These are phyloP conservation scores for Diorhabda carinulata DNA, from an alignment of 1,140 invertebrate genomes.

Conservation along the genomic window DNA sequence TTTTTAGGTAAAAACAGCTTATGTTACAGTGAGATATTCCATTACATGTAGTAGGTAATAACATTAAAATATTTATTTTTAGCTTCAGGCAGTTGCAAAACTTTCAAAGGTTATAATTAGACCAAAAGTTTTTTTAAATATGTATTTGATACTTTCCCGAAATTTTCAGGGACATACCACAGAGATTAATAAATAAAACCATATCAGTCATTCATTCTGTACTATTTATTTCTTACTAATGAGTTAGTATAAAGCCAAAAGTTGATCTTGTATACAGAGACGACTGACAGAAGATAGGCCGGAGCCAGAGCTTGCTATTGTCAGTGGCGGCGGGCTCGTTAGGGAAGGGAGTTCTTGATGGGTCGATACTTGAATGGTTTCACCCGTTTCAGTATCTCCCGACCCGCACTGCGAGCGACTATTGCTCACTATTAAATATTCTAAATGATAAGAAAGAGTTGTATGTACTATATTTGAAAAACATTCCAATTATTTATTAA, in stretches of 20 bases:
- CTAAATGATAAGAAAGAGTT: conserved; percentile 48
- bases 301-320: conserved; percentile 24
- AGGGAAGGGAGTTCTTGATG: conserved; percentile 26
- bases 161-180: too few species aligned
- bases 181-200: too few species aligned
- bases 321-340: conserved; percentile 43
- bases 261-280: conserved; percentile 1
- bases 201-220: too few species aligned
- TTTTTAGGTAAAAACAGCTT: too few species aligned
- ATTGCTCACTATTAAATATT: conserved; percentile 50
- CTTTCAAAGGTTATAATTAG: too few species aligned
- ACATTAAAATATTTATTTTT: too few species aligned
- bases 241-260: neutral
- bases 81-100: too few species aligned
- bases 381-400: conserved; percentile 24
- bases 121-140: too few species aligned
- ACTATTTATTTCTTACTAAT: too few species aligned
- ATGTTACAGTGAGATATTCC: too few species aligned
- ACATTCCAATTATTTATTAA: conserved; percentile 45
- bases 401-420: conserved; percentile 43
- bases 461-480: conserved; percentile 43
- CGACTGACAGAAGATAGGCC: conserved; percentile 18
- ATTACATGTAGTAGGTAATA: too few species aligned
- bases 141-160: too few species aligned
- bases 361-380: conserved; percentile 26